Conservation (phyloP, 2,888 invertebrate species). For the Pocota personata region DNA sequence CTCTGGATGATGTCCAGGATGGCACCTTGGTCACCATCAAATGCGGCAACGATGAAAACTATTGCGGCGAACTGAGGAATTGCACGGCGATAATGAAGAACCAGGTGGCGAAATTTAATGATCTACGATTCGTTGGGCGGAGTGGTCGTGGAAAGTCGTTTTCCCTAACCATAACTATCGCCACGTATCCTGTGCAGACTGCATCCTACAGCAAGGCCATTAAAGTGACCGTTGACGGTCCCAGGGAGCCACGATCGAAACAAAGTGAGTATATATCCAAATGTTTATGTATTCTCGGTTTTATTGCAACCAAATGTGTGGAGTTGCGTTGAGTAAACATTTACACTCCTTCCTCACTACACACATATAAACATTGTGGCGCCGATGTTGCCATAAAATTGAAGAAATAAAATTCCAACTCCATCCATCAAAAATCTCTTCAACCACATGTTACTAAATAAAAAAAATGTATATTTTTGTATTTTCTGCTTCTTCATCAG, state of each 20-base stretch:
- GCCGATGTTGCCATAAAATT: slow-evolving; percentile 69
- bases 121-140: slow-evolving; percentile 98
- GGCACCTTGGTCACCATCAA: slow-evolving; percentile 96
- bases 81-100: slow-evolving; percentile 97
- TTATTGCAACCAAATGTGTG: slow-evolving; percentile 71
- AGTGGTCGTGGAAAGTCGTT: slow-evolving; percentile 99
- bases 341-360: not conserved
- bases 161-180: slow-evolving; percentile 95
- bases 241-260: slow-evolving; percentile 97
- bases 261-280: slow-evolving; percentile 90
- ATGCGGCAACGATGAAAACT: slow-evolving; percentile 99
- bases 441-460: slow-evolving; percentile 59
- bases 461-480: slow-evolving; percentile 7
- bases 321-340: slow-evolving; percentile 56
- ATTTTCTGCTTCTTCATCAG: slow-evolving; percentile 83
- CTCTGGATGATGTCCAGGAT: slow-evolving; percentile 95
- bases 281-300: slow-evolving; percentile 28
- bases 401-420: slow-evolving; percentile 37
- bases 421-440: not conserved
- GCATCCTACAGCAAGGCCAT: slow-evolving; percentile 98
- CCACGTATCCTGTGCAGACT: slow-evolving; percentile 89
- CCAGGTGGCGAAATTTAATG: slow-evolving; percentile 99
- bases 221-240: slow-evolving; percentile 99
- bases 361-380: slow-evolving; percentile 61
- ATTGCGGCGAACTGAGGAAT: slow-evolving; percentile 96